phyloP scores from a whole-genome alignment of 2,888 invertebrate species.

The Stictocephala bisonia region DNA sequence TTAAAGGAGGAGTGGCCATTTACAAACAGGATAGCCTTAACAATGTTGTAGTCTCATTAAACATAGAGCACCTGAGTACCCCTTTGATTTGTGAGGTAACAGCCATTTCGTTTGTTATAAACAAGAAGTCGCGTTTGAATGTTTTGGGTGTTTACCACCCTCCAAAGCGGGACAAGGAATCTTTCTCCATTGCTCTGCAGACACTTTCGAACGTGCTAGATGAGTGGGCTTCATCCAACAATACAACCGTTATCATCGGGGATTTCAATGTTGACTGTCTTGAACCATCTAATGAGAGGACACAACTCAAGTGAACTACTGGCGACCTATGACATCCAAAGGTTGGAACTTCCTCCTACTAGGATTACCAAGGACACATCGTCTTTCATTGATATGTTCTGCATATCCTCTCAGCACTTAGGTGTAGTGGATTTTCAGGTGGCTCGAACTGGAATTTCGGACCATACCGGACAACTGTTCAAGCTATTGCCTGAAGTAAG shows the following conservation, averaged over 20 bases:
- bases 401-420: neutral
- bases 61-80: conserved; percentile 8
- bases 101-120: neutral
- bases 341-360: neutral
- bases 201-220: conserved; percentile 12
- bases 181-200: neutral
- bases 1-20: too few relatives aligned
- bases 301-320: neutral
- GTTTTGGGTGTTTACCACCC: conserved; percentile 6
- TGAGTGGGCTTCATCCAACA: neutral
- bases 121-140: neutral
- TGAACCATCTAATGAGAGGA: neutral
- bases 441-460: neutral
- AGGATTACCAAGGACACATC: neutral
- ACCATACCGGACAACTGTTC: neutral
- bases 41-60: too few relatives aligned
- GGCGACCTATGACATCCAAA: conserved; percentile 4
- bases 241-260: conserved; percentile 1
- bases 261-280: conserved; percentile 7
- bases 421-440: neutral
- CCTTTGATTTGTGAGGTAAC: neutral
- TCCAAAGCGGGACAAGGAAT: neutral
- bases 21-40: too few relatives aligned
- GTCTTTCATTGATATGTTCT: neutral
- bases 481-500: neutral